Conservation (phyloP, 2,797 vertebrate species). For the Adelosebastes latens region DNA sequence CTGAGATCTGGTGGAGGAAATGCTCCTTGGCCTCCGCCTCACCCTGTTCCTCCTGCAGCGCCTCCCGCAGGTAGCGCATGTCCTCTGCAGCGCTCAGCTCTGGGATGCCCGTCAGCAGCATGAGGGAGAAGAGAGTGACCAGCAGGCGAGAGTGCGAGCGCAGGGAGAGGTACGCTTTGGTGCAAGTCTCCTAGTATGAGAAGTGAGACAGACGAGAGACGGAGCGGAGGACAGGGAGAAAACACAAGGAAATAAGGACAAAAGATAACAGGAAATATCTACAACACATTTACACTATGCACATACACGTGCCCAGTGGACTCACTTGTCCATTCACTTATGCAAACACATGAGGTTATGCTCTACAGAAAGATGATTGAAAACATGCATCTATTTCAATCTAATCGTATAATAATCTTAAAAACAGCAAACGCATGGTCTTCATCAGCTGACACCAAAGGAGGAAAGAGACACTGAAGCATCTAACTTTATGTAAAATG, state of each 20-base stretch:
- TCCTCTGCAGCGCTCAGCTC: slow-evolving; percentile 82
- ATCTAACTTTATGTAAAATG: too few species aligned
- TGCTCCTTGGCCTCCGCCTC: slow-evolving; percentile 77
- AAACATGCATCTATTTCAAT: not conserved
- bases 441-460: not conserved
- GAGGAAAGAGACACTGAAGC: not conserved
- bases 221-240: not conserved
- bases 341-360: not conserved
- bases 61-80: slow-evolving; percentile 82
- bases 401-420: too few species aligned
- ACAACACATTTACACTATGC: not conserved
- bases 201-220: not conserved
- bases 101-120: slow-evolving; percentile 85
- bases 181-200: slow-evolving; percentile 77
- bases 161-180: slow-evolving; percentile 81
- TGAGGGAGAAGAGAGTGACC: slow-evolving; percentile 85
- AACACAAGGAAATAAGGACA: not conserved
- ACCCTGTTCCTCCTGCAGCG: slow-evolving; percentile 75
- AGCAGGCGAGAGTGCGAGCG: slow-evolving; percentile 81
- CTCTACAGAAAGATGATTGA: not conserved
- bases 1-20: slow-evolving; percentile 79
- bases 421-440: too few species aligned
- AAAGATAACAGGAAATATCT: not conserved
- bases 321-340: not conserved
- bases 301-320: not conserved